These are phyloP conservation scores for Gorsachius goisagi DNA, from an alignment of 2,113 vertebrate species.

Conservation along the genomic window DNA sequence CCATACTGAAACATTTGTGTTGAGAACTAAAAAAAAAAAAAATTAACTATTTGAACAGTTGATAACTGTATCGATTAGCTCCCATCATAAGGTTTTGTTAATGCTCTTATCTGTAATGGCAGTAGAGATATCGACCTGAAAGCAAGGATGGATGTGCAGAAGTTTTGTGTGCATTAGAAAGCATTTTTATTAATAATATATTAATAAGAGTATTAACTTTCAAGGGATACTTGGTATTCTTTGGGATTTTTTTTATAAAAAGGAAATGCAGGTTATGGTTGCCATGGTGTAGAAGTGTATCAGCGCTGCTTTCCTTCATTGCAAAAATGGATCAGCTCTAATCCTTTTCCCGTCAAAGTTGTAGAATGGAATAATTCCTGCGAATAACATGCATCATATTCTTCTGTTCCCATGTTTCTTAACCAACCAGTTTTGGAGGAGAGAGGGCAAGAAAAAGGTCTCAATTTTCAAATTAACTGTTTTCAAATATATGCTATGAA, in stretches of 20 bases:
- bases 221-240: background rate
- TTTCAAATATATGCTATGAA: background rate
- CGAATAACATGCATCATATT: background rate
- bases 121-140: background rate
- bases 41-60: background rate
- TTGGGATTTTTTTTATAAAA: background rate
- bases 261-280: background rate
- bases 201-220: background rate
- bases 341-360: background rate
- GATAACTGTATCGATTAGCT: background rate
- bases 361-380: background rate
- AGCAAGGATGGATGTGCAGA: background rate
- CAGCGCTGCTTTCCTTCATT: background rate
- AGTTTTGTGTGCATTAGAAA: background rate
- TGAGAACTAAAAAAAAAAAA: background rate
- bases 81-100: background rate
- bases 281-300: background rate
- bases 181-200: background rate
- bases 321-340: background rate
- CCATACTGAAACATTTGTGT: background rate
- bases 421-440: background rate
- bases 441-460: background rate
- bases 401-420: background rate
- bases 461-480: background rate
- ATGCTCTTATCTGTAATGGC: background rate